Conservation (phyloP, 2,113 vertebrate species). For the Xyliphius kryptos region DNA sequence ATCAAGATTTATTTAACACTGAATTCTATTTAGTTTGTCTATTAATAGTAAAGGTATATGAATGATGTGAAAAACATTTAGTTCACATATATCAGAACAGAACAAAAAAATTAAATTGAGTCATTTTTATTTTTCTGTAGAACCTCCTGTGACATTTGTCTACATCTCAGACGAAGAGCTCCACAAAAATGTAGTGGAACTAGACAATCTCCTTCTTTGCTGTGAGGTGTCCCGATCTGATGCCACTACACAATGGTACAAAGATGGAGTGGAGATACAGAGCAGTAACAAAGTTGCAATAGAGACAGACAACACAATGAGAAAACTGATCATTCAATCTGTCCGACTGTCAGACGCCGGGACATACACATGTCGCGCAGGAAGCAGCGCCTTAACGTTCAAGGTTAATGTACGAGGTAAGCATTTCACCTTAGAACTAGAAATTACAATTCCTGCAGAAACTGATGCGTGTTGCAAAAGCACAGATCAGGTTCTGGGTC, state of each 20-base stretch:
- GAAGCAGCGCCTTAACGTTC: constrained; percentile 63
- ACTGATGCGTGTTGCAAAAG: too few species aligned
- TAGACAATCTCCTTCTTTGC: constrained; percentile 56
- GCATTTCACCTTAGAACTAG: too few species aligned
- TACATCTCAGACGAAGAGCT: constrained; percentile 60
- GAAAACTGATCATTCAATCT: constrained; percentile 53
- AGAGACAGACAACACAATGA: constrained; percentile 45
- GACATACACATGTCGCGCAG: constrained; percentile 67
- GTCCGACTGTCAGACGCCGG: constrained; percentile 58
- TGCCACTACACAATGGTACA: constrained; percentile 63
- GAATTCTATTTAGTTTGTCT: too few species aligned
- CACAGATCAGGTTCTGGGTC: too few species aligned
- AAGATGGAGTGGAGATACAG: constrained; percentile 64
- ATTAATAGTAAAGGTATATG: too few species aligned
- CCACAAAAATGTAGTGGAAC: constrained; percentile 64
- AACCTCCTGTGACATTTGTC: constrained; percentile 61
- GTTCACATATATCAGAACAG: too few species aligned
- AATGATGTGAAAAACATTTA: too few species aligned
- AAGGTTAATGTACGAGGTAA: constrained; percentile 71
- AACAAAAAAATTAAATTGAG: too few species aligned
- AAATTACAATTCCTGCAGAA: not conserved
- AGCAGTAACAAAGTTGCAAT: constrained; percentile 45
- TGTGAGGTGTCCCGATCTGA: constrained; percentile 61
- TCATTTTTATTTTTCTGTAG: constrained; percentile 50
- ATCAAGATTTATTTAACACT: too few species aligned